These are phyloP conservation scores for Litocranius walleri DNA, from an alignment of 2,113 vertebrate species.

Conservation along the genomic window DNA sequence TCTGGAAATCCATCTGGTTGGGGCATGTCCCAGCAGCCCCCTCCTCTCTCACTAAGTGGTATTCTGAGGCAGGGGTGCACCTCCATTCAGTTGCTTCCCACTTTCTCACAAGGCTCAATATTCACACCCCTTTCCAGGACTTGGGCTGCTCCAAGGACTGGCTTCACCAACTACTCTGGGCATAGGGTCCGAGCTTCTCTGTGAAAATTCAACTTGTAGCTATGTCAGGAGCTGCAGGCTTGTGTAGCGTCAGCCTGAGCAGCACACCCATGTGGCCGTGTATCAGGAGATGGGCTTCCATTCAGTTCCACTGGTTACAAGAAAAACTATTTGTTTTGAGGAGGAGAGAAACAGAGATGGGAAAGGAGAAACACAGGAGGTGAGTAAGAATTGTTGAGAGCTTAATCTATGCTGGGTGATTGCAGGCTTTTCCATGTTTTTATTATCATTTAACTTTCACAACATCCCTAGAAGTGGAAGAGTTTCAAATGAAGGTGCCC, in stretches of 20 bases:
- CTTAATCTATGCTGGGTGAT: not conserved
- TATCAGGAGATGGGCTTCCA: not conserved
- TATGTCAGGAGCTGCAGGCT: not conserved
- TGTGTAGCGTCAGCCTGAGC: not conserved
- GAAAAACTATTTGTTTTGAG: not conserved
- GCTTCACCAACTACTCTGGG: too few relatives aligned
- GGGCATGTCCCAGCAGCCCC: too few relatives aligned
- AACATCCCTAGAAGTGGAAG: too few relatives aligned
- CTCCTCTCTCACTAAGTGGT: too few relatives aligned
- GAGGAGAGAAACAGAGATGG: not conserved
- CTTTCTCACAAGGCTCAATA: not conserved
- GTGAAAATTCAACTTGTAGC: not conserved
- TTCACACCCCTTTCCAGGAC: not conserved
- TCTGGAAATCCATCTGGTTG: not conserved
- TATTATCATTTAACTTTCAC: not conserved
- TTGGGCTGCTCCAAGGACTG: not conserved
- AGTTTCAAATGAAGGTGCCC: not conserved
- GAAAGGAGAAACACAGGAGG: too few relatives aligned
- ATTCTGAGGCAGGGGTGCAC: too few relatives aligned
- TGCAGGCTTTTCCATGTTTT: not conserved
- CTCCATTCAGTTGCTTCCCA: not conserved
- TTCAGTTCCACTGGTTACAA: not conserved
- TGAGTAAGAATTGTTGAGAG: too few relatives aligned
- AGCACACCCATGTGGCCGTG: not conserved
- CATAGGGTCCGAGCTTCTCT: not conserved